Conservation (phyloP, 2,888 invertebrate species). For the Melinaea marsaeus region DNA sequence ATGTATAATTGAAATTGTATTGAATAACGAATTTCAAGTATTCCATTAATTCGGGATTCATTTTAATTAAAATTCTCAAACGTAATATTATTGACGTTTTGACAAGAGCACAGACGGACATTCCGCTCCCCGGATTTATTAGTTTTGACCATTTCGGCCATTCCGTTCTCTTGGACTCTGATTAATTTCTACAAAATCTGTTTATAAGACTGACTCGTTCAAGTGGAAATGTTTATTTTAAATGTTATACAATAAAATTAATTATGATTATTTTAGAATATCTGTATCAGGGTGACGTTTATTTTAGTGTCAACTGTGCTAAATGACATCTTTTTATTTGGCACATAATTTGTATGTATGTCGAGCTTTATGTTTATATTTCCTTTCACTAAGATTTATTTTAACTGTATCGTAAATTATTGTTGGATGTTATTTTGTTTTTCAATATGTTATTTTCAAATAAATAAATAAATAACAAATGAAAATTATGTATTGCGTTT, state of each 20-base stretch:
- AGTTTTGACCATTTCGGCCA: slow-evolving; percentile 25
- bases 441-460: too few relatives aligned
- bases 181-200: slow-evolving; percentile 18
- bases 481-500: too few relatives aligned
- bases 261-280: not conserved
- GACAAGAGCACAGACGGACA: slow-evolving; percentile 39
- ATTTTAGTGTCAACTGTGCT: too few relatives aligned
- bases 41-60: slow-evolving; percentile 3
- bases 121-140: slow-evolving; percentile 27
- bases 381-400: too few relatives aligned
- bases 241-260: not conserved
- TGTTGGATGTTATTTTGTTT: too few relatives aligned
- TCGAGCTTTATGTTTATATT: too few relatives aligned
- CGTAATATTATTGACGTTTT: slow-evolving; percentile 43
- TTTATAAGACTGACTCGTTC: slow-evolving; percentile 6
- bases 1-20: not conserved
- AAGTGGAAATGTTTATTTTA: not conserved
- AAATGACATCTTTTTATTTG: too few relatives aligned
- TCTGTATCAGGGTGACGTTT: not conserved
- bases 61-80: slow-evolving; percentile 15
- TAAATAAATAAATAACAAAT: too few relatives aligned
- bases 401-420: too few relatives aligned
- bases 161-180: slow-evolving; percentile 14
- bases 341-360: too few relatives aligned
- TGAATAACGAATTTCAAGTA: not conserved